Conservation (phyloP, 2,797 vertebrate genomes). For the Cephalopachus bancanus region DNA sequence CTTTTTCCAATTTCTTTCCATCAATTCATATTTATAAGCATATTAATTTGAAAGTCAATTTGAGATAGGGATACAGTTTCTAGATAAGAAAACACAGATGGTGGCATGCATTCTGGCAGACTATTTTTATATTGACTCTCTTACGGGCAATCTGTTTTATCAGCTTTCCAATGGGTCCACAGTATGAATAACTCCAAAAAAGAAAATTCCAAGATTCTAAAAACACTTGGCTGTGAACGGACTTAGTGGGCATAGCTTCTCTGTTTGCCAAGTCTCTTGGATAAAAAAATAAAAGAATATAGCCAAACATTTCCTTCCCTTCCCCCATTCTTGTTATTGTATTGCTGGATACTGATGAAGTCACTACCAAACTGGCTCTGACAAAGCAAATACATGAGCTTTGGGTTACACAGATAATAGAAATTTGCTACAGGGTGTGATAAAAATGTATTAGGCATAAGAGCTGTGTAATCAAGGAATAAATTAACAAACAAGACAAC, state of each 20-base stretch:
- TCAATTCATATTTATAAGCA: conserved; percentile 85
- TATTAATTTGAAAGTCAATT: conserved; percentile 83
- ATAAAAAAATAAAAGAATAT: conserved; percentile 67
- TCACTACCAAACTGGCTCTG: not conserved
- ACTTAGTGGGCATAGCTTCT: conserved; percentile 65
- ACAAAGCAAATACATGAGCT: conserved; percentile 41
- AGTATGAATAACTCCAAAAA: conserved; percentile 73
- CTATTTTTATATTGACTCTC: conserved; percentile 84
- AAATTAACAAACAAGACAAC: conserved; percentile 68
- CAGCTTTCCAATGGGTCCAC: conserved; percentile 75
- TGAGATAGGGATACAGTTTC: conserved; percentile 67
- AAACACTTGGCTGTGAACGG: conserved; percentile 75
- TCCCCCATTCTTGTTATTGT: conserved; percentile 2
- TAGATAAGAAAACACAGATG: conserved; percentile 86
- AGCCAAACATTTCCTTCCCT: conserved; percentile 56
- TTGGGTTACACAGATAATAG: conserved; percentile 6
- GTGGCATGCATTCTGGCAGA: conserved; percentile 76
- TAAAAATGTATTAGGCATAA: conserved; percentile 64
- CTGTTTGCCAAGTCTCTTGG: conserved; percentile 59
- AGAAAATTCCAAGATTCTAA: conserved; percentile 77
- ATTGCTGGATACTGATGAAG: not conserved
- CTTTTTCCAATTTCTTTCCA: conserved; percentile 73
- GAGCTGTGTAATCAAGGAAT: conserved; percentile 60
- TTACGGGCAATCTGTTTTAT: conserved; percentile 84
- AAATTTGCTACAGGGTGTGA: conserved; percentile 39